phyloP scores from a whole-genome alignment of 2,888 invertebrate genomes.

The Melinaea menophilus region DNA sequence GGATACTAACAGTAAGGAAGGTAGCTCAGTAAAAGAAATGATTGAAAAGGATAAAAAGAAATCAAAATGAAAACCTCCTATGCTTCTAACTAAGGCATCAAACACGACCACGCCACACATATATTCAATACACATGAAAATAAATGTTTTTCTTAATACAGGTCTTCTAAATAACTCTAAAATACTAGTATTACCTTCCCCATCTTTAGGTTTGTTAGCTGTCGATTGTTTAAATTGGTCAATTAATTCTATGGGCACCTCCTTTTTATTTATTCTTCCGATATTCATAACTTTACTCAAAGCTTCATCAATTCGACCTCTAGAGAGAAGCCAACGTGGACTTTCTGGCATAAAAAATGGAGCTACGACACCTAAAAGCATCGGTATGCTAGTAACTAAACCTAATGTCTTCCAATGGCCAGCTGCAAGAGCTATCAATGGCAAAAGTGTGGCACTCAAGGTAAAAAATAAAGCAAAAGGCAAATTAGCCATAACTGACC shows the following conservation, averaged over 20 bases:
- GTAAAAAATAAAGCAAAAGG: constrained; percentile 55
- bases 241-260: constrained; percentile 43
- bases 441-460: constrained; percentile 42
- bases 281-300: constrained; percentile 47
- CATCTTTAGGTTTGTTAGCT: constrained; percentile 27
- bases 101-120: constrained; percentile 51
- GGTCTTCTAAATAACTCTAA: constrained; percentile 48
- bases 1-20: constrained; percentile 51
- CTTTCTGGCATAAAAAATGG: constrained; percentile 59
- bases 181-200: constrained; percentile 36
- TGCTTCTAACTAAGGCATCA: constrained; percentile 54
- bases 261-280: constrained; percentile 49
- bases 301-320: constrained; percentile 53
- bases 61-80: constrained; percentile 52
- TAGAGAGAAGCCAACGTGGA: constrained; percentile 58
- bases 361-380: constrained; percentile 47
- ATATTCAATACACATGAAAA: constrained; percentile 49
- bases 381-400: constrained; percentile 54
- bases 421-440: constrained; percentile 59
- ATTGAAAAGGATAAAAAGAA: constrained; percentile 61
- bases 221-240: constrained; percentile 45
- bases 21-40: constrained; percentile 58
- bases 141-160: constrained; percentile 45
- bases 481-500: constrained; percentile 54
- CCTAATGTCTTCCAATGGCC: constrained; percentile 55